These are phyloP conservation scores for Heterocephalus glaber DNA, from an alignment of 2,113 vertebrate species.

Conservation along the genomic window DNA sequence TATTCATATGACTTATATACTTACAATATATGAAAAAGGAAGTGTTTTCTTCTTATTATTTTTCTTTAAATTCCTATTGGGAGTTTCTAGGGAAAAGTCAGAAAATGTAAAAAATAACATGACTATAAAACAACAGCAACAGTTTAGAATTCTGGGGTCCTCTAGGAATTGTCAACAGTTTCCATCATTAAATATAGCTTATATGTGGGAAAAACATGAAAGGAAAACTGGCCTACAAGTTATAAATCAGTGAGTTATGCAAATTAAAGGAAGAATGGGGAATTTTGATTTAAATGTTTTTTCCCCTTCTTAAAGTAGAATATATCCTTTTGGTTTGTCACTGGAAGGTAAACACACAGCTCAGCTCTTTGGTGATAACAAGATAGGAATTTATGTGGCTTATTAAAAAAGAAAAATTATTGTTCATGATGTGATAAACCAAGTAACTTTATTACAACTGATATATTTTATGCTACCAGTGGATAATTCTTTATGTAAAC, in stretches of 20 bases:
- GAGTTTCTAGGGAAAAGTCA: constrained; percentile 51
- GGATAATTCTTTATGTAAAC: constrained; percentile 32
- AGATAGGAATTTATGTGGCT: constrained; percentile 3
- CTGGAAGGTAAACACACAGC: neutral
- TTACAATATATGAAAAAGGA: neutral
- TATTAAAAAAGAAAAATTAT: constrained; percentile 9
- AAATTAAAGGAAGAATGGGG: neutral
- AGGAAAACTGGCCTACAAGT: neutral
- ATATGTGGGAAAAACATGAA: neutral
- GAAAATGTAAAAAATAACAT: constrained; percentile 21
- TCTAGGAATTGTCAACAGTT: neutral
- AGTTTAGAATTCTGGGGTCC: constrained; percentile 11
- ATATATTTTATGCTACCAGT: neutral
- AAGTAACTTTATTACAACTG: constrained; percentile 39
- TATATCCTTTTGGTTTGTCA: neutral
- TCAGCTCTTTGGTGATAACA: neutral
- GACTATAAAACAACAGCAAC: neutral
- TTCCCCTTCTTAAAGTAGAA: neutral
- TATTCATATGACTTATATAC: neutral
- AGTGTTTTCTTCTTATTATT: constrained; percentile 32
- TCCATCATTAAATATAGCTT: neutral
- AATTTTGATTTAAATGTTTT: constrained; percentile 14
- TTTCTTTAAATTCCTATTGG: constrained; percentile 26
- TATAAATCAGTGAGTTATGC: neutral
- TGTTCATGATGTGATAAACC: constrained; percentile 6